Evolutionary conservation across 2,113 vertebrate species (phyloP).

Genomic region (Lampris incognitus): DNA sequence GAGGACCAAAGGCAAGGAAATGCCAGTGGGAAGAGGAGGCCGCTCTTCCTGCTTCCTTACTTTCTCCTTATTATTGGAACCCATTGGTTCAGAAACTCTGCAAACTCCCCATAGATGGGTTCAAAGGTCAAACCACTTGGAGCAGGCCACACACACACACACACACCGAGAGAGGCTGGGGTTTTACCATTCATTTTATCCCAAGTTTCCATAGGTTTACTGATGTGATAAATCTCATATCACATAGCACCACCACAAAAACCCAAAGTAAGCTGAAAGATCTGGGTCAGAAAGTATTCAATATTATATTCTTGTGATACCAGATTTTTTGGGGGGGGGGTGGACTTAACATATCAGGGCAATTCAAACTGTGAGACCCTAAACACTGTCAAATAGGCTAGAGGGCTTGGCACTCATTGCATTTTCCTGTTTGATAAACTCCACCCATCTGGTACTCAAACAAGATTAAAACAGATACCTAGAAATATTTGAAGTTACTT

Average conservation of each 20-base stretch:
- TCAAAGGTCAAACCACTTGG: conserved; percentile 71
- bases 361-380: too few species aligned
- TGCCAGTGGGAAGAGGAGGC: conserved; percentile 31
- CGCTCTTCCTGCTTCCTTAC: conserved; percentile 51
- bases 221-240: not conserved
- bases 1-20: conserved; percentile 64
- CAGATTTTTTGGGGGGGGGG: not conserved
- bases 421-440: not conserved
- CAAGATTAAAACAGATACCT: conserved; percentile 19
- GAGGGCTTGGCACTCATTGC: conserved; percentile 2
- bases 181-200: not conserved
- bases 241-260: not conserved
- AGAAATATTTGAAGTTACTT: not conserved
- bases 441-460: not conserved
- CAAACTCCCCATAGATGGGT: conserved; percentile 21
- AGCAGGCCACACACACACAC: conserved; percentile 17
- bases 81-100: conserved; percentile 56
- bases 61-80: conserved; percentile 57
- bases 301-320: not conserved
- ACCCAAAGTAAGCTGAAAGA: not conserved
- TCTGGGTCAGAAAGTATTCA: not conserved
- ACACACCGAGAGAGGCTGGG: not conserved
- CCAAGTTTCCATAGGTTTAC: not conserved
- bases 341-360: not conserved
- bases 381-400: not conserved